Percentiles rank a stretch among this genome's conserved stretches.
These are phyloP conservation scores for Neuroscelio doddi DNA, from an alignment of 2,888 invertebrate species.

Conservation along the genomic window DNA sequence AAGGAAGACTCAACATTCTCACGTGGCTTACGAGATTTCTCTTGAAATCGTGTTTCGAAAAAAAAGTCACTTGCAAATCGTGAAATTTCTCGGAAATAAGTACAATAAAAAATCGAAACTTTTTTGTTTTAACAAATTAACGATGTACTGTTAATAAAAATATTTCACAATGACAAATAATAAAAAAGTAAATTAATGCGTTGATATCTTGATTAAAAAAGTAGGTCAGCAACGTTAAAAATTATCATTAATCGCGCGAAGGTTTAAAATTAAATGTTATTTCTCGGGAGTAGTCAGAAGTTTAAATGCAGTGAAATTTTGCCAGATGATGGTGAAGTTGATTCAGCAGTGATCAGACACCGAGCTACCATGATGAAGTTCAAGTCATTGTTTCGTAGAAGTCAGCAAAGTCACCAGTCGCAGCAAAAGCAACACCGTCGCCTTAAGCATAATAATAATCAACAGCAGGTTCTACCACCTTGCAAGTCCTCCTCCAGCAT, in stretches of 20 bases:
- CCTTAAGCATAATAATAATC: slow-evolving; percentile 67
- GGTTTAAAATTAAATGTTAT: not conserved
- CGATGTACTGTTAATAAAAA: no score
- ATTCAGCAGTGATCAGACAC: not conserved
- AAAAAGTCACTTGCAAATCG: no score
- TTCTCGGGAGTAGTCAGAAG: not conserved
- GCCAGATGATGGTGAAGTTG: slow-evolving; percentile 5
- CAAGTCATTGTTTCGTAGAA: slow-evolving; percentile 93
- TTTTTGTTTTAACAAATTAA: no score
- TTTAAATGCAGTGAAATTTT: not conserved
- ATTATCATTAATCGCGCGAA: no score
- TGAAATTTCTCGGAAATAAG: no score
- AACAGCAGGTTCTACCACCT: slow-evolving; percentile 63
- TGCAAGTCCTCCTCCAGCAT: slow-evolving; percentile 75
- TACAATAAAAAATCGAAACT: no score
- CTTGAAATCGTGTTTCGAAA: no score
- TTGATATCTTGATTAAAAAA: no score
- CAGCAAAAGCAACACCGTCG: slow-evolving; percentile 60
- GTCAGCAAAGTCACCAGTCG: slow-evolving; percentile 74
- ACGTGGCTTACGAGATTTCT: slow-evolving; percentile 1
- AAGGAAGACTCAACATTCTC: not conserved
- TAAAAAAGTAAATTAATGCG: no score
- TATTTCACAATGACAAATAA: no score
- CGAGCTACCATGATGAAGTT: slow-evolving; percentile 88
- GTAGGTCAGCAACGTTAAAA: not conserved